Evolutionary conservation across 2,113 vertebrate genomes (phyloP).

Genomic region (Tychaedon coryphoeus): DNA sequence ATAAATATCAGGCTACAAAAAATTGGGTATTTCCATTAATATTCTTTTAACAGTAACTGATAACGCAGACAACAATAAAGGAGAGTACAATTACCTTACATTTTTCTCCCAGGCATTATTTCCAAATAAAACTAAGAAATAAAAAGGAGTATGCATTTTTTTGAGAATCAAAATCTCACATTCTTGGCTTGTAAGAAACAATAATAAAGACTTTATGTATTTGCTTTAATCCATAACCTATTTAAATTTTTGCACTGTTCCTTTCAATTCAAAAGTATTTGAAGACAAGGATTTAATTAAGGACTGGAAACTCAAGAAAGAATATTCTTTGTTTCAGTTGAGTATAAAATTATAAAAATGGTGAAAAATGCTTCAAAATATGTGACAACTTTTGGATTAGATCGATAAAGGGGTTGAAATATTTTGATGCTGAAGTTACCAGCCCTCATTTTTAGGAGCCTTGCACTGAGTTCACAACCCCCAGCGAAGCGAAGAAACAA

Average conservation of each 20-base stretch:
- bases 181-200: background rate
- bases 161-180: background rate
- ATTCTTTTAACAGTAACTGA: background rate
- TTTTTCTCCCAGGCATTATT: background rate
- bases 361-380: background rate
- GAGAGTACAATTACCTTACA: background rate
- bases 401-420: background rate
- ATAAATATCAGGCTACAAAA: background rate
- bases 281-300: background rate
- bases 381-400: background rate
- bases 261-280: background rate
- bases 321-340: background rate
- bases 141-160: background rate
- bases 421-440: background rate
- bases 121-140: background rate
- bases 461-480: background rate
- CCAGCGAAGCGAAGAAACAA: background rate
- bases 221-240: background rate
- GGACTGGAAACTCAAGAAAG: background rate
- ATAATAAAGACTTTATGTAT: background rate
- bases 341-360: background rate
- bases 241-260: background rate
- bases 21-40: background rate
- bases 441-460: background rate
- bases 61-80: background rate